A percentile compares a stretch with the other conserved stretches of the same genome.
These are phyloP conservation scores for Penaeus chinensis DNA, from an alignment of 1,140 invertebrate species.

Conservation along the genomic window DNA sequence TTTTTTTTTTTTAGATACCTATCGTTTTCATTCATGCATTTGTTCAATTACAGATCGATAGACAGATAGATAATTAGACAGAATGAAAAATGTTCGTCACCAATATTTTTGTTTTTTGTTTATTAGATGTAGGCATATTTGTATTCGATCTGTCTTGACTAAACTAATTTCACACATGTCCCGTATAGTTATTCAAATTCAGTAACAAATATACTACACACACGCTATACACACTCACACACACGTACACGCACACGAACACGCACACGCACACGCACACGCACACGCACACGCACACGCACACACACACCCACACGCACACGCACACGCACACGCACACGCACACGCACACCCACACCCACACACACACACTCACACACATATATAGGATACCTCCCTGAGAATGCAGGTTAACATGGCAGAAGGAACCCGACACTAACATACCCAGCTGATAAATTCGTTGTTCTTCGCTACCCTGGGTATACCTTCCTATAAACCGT, in stretches of 20 bases:
- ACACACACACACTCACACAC: background rate
- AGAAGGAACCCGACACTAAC: no score
- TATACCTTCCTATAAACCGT: no score
- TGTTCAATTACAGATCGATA: no score
- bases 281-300: background rate
- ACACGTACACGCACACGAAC: background rate
- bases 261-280: background rate
- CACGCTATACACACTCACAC: conserved; percentile 2
- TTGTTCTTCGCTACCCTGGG: no score
- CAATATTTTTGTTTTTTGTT: background rate
- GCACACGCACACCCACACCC: background rate
- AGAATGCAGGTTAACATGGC: no score
- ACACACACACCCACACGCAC: background rate
- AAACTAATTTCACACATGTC: background rate
- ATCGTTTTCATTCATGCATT: no score
- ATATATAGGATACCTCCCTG: background rate
- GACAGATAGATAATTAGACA: no score
- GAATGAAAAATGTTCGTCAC: no score
- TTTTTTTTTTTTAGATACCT: no score
- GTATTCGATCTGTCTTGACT: background rate
- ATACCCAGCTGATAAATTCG: no score
- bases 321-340: background rate
- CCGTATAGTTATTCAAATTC: background rate
- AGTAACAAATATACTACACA: background rate
- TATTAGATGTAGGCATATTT: background rate